Percentiles rank a stretch among this genome's conserved stretches.
Conservation (phyloP, 37 sponge, comb jelly and placozoan genomes). For the Oscarella lobularis region DNA sequence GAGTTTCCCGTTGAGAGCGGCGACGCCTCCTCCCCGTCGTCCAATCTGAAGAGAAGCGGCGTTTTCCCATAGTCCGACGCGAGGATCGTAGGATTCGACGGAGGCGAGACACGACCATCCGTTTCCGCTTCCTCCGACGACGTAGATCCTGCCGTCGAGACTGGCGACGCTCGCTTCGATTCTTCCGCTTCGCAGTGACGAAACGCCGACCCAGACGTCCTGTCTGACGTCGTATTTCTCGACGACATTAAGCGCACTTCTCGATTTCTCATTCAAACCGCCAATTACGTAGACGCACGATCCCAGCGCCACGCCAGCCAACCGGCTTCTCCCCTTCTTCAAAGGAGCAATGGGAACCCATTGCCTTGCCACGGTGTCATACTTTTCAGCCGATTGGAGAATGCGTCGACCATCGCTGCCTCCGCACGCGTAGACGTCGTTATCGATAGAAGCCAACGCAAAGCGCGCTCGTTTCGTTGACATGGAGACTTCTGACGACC, state of each 20-base stretch:
- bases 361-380: neutral
- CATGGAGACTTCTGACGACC: conserved; percentile 15
- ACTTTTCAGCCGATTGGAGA: conserved; percentile 26
- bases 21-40: conserved; percentile 52
- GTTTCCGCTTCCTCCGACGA: conserved; percentile 14
- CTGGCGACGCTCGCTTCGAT: neutral
- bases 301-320: conserved; percentile 13
- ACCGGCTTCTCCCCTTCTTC: conserved; percentile 24
- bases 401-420: conserved; percentile 42
- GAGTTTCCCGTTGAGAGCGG: conserved; percentile 23
- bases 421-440: conserved; percentile 38
- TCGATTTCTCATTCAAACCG: conserved; percentile 7
- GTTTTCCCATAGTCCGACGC: conserved; percentile 12
- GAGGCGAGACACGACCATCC: conserved; percentile 19
- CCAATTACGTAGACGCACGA: conserved; percentile 57
- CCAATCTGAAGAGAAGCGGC: conserved; percentile 23
- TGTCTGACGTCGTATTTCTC: neutral
- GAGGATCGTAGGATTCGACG: conserved; percentile 42
- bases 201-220: neutral
- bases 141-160: neutral
- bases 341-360: conserved; percentile 26
- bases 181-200: neutral
- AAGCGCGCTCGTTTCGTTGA: conserved; percentile 23
- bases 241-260: neutral
- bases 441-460: conserved; percentile 7